Conservation (phyloP, 2,888 invertebrate species). For the Erebia ligea region DNA sequence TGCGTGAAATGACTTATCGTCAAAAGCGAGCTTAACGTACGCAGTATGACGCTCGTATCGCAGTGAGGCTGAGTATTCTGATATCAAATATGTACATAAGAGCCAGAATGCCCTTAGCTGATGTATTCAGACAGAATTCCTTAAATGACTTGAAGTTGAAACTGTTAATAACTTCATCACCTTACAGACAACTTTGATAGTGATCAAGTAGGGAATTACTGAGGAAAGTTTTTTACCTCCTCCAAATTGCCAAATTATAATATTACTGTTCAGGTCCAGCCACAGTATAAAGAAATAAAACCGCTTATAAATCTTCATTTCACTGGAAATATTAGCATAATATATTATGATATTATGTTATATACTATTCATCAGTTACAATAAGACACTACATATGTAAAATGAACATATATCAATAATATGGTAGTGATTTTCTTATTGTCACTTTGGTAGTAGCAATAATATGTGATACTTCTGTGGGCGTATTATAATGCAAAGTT, state of each 20-base stretch:
- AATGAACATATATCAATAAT: constrained; percentile 14
- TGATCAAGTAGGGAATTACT: neutral
- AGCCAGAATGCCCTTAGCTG: too few relatives aligned
- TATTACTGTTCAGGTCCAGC: neutral
- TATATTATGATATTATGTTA: constrained; percentile 13
- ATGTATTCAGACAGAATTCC: too few relatives aligned
- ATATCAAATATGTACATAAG: too few relatives aligned
- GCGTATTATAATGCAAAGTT: constrained; percentile 7
- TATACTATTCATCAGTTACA: constrained; percentile 2
- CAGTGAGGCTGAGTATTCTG: too few relatives aligned
- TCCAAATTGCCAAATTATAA: neutral
- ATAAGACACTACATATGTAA: neutral
- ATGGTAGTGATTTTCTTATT: constrained; percentile 16
- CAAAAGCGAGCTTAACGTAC: too few relatives aligned
- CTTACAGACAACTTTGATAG: neutral
- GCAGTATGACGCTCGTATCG: too few relatives aligned
- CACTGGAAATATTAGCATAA: constrained; percentile 17
- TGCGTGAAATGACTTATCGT: too few relatives aligned
- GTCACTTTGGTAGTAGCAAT: constrained; percentile 12
- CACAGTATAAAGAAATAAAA: neutral
- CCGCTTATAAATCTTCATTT: constrained; percentile 15
- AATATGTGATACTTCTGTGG: constrained; percentile 10
- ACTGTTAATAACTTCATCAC: too few relatives aligned
- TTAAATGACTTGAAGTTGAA: too few relatives aligned
- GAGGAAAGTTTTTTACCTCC: neutral